Conservation (phyloP, 2,797 vertebrate species). For the Helarctos malayanus region DNA sequence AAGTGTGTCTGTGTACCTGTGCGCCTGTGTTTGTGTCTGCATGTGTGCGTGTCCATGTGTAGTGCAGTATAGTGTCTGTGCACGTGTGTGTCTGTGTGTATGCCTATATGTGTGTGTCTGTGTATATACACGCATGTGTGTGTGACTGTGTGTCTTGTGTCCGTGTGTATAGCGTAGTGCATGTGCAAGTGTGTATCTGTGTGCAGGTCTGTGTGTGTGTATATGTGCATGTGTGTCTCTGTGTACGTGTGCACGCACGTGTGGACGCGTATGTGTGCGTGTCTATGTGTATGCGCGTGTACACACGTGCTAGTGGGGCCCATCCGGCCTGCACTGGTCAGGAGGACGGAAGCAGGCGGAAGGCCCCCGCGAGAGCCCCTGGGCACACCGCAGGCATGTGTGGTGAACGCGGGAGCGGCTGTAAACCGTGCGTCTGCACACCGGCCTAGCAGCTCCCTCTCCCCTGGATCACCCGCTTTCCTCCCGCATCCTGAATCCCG, state of each 20-base stretch:
- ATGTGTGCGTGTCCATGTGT: too few species aligned
- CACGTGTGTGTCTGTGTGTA: too few species aligned
- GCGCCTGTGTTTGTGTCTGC: too few species aligned
- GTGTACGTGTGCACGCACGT: not conserved
- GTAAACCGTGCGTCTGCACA: rapidly evolving
- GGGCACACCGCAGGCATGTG: not conserved
- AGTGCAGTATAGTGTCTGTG: too few species aligned
- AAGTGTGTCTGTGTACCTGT: too few species aligned
- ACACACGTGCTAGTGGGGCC: not conserved
- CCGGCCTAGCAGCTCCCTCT: rapidly evolving
- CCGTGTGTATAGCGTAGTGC: too few species aligned
- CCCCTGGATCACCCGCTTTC: not conserved
- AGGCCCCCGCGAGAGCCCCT: rapidly evolving
- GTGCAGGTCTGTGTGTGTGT: not conserved
- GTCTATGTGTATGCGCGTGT: rapidly evolving
- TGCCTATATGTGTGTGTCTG: too few species aligned
- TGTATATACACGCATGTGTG: not conserved
- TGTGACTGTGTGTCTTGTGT: too few species aligned
- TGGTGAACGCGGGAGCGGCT: too few species aligned
- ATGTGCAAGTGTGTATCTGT: too few species aligned
- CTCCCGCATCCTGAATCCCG: rapidly evolving
- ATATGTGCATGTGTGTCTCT: rapidly evolving
- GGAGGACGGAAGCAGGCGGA: rapidly evolving
- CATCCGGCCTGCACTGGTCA: too few species aligned
- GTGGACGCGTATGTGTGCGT: not conserved